phyloP scores from a whole-genome alignment of 2,888 invertebrate species.

The Willowsia nigromaculata region DNA sequence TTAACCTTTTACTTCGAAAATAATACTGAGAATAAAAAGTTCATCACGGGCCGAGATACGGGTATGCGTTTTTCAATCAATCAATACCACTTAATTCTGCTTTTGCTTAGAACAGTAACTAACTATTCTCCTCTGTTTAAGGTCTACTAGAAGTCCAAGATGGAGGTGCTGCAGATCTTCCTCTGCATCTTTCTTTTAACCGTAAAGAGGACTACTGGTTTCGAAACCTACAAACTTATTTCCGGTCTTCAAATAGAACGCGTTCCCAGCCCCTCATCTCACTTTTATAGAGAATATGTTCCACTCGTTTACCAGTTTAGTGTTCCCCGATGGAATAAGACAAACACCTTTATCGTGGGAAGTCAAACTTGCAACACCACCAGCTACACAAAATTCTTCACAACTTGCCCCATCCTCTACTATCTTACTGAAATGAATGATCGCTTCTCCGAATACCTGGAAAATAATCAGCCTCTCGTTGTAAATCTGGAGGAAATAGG shows the following conservation, averaged over 20 bases:
- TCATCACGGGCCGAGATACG: too few relatives aligned
- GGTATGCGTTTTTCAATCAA: too few relatives aligned
- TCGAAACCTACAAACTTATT: constrained; percentile 45
- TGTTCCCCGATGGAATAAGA: constrained; percentile 42
- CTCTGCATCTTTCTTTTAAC: neutral
- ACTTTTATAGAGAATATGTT: constrained; percentile 55
- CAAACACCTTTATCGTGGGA: constrained; percentile 11
- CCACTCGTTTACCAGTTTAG: constrained; percentile 51
- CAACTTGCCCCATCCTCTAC: constrained; percentile 59
- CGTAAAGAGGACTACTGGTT: too few relatives aligned
- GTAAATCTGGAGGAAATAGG: constrained; percentile 40
- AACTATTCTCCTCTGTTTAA: neutral
- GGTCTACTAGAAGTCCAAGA: neutral
- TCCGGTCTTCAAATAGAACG: constrained; percentile 48
- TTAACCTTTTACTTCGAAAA: too few relatives aligned
- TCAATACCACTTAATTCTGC: too few relatives aligned
- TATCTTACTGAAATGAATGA: constrained; percentile 50
- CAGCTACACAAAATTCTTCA: constrained; percentile 45
- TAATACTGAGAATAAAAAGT: too few relatives aligned
- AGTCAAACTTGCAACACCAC: constrained; percentile 49
- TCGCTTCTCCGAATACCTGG: constrained; percentile 59
- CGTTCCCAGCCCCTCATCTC: constrained; percentile 19
- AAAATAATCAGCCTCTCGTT: constrained; percentile 60
- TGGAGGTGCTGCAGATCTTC: neutral
- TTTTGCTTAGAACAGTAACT: too few relatives aligned